Percentiles rank a stretch among this genome's conserved stretches.
phyloP scores from a whole-genome alignment of 2,113 vertebrate genomes.

The Xerus inauris region DNA sequence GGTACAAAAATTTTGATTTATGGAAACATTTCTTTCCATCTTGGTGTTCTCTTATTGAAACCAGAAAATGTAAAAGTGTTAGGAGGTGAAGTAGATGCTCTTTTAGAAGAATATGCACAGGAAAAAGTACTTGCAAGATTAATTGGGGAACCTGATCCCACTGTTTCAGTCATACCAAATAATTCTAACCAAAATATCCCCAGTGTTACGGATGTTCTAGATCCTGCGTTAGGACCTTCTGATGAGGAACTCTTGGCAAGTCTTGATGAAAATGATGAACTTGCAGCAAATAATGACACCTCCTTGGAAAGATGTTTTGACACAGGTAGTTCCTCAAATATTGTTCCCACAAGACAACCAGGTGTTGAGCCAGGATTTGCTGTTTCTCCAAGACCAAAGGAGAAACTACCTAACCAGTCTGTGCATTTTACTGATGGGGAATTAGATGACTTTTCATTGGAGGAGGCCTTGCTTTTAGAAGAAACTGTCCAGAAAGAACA shows the following conservation, averaged over 20 bases:
- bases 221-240: constrained; percentile 85
- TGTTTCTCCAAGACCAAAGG: constrained; percentile 63
- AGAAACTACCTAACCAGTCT: constrained; percentile 56
- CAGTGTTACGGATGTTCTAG: constrained; percentile 74
- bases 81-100: constrained; percentile 95
- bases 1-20: constrained; percentile 95
- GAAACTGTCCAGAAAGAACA: constrained; percentile 82
- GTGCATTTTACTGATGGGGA: constrained; percentile 85
- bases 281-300: constrained; percentile 70
- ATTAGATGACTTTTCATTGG: constrained; percentile 91
- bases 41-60: constrained; percentile 94
- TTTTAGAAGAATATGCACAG: constrained; percentile 88
- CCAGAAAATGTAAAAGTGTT: constrained; percentile 93
- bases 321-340: constrained; percentile 78
- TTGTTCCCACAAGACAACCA: constrained; percentile 55
- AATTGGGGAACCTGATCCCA: constrained; percentile 87
- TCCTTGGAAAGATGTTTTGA: constrained; percentile 88
- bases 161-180: constrained; percentile 72
- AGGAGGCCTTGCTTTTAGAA: constrained; percentile 88
- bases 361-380: background rate
- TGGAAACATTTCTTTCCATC: constrained; percentile 91
- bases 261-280: constrained; percentile 87
- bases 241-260: constrained; percentile 94
- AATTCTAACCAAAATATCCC: constrained; percentile 64
- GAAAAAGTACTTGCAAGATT: constrained; percentile 90